Percentiles rank a stretch among this genome's conserved stretches.
Evolutionary conservation across 2,113 vertebrate genomes (phyloP).

Genomic region (Chitala chitala): DNA sequence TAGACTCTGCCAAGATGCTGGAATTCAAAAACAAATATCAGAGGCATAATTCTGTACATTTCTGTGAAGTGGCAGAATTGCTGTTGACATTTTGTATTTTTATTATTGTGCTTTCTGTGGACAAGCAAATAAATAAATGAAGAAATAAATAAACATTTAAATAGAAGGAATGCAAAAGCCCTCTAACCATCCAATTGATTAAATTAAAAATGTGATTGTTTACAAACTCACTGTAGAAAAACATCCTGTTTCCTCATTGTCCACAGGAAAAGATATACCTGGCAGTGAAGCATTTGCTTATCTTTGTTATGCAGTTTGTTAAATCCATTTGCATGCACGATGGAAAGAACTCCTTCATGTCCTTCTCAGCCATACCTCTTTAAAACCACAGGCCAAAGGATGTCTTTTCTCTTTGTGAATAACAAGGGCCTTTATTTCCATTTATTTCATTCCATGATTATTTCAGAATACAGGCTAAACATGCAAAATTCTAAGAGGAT

Average conservation of each 20-base stretch:
- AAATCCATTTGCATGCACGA: neutral
- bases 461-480: neutral
- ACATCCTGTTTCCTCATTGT: neutral
- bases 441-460: conserved; percentile 8
- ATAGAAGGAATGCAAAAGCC: neutral
- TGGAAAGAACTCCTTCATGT: neutral
- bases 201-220: conserved; percentile 12
- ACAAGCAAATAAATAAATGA: neutral
- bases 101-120: neutral
- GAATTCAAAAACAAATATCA: neutral
- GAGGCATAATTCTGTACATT: neutral
- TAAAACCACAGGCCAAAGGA: neutral
- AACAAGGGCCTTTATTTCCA: neutral
- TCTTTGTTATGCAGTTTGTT: conserved; percentile 1
- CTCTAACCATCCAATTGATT: conserved; percentile 8
- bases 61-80: neutral
- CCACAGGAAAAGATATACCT: neutral
- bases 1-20: neutral
- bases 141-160: neutral
- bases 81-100: neutral
- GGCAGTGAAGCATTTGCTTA: conserved; percentile 8
- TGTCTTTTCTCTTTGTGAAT: conserved; percentile 6
- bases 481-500: conserved; percentile 3
- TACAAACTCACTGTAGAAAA: conserved; percentile 12
- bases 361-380: neutral